These are phyloP conservation scores for Caiman crocodilus DNA, from an alignment of 2,797 vertebrate genomes.

Conservation along the genomic window DNA sequence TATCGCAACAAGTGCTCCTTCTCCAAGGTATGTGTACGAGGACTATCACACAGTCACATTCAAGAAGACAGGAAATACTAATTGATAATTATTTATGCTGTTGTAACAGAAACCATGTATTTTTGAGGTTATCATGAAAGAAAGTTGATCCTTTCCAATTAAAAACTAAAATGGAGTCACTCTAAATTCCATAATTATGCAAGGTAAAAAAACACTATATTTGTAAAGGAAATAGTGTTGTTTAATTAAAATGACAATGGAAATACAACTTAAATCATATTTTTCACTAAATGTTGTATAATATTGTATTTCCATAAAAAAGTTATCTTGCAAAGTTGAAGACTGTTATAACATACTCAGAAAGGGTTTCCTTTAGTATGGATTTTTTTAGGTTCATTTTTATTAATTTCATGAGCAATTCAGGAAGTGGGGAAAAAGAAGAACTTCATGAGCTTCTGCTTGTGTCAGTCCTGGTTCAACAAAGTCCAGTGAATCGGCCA, in stretches of 20 bases:
- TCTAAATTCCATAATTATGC: background rate
- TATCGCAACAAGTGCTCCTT: background rate
- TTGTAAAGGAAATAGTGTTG: background rate
- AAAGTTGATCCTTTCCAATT: background rate
- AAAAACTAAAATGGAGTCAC: background rate
- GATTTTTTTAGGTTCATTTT: conserved; percentile 3
- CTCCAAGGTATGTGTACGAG: background rate
- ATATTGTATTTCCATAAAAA: background rate
- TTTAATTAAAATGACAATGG: background rate
- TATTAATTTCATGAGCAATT: background rate
- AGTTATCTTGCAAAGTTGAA: background rate
- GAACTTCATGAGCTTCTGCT: background rate
- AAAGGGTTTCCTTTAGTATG: background rate
- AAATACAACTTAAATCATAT: background rate
- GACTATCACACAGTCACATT: background rate
- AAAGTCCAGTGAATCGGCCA: background rate
- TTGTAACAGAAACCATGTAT: background rate
- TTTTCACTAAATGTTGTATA: background rate
- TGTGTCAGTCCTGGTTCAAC: background rate
- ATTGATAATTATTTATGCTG: background rate
- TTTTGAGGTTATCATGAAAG: background rate
- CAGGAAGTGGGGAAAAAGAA: background rate
- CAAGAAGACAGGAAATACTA: background rate
- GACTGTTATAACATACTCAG: background rate
- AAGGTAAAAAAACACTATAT: background rate